Evolutionary conservation across 2,797 vertebrate species (phyloP), one percentile per base, ranked within the genome.

Genomic region (Eleutherodactylus coqui): DNA sequence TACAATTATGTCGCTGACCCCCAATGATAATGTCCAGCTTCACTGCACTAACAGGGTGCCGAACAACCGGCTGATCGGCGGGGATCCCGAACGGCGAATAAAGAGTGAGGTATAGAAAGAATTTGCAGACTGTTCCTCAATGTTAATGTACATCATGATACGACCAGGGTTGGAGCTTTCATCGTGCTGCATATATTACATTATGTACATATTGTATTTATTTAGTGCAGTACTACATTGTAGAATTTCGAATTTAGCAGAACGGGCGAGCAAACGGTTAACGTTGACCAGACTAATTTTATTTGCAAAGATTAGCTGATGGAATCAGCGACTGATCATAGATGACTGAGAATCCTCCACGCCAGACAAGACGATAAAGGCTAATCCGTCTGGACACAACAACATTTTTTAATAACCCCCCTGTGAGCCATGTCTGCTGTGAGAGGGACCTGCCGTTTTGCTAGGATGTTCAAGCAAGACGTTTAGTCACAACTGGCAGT

Each of bases 401-500:
- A 47, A 86, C 83, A 45, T 84, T 82, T n/a, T 83, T 82, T 84
- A 89, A 87, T 83, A 4, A 24, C 73, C 84, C 78, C 29, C 55
- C 78, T 75, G 45, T 19, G 85, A 69, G 85, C 49, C 36, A 0
- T 83, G 60, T 83, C 80, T 83, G 64, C 36, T 32, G 24, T 76
- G 84, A 83, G 45, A 78, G 82, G 2, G 86, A 67, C 89, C 90
- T 41, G 49, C n/a, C 67, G 79, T 85, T 89, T 87, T 90, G 79
- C 86, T 89, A 89, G 5, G 86, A 91, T 84, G 76, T 89, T 91
- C 84, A 86, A 38, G 32, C 88, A 88, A 88, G 85, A 88, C 86
- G 5, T 90, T 91, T 89, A 64, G 34, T 90, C 91, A 88, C 9
- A 78, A 62, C 67, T 89, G 83, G 82, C 29, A 80, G 69, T 45